Conservation (phyloP, 2,113 vertebrate genomes). For the human (Homo sapiens) region GRCh38 chr4:147792001-147792500, state of each 20-base stretch:
- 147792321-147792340: neutral
- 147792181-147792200: neutral
- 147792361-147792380: neutral
- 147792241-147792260: neutral
- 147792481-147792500: neutral
- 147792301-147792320: neutral
- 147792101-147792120: fast-evolving
- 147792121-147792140: neutral
- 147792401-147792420: neutral
- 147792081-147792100: neutral
- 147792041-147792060: neutral
- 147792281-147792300: neutral
- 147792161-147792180: neutral
- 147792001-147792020: fast-evolving
- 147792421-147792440: neutral
- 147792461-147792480: neutral
- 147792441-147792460: neutral
- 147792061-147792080: neutral
- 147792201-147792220: neutral
- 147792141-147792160: fast-evolving
- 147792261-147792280: neutral
- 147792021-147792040: fast-evolving
- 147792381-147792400: neutral
- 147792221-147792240: neutral
- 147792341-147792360: neutral